A percentile compares a stretch with the other conserved stretches of the same genome.
phyloP scores from a whole-genome alignment of 2,888 invertebrate genomes.

The Perizoma flavofasciatum region DNA sequence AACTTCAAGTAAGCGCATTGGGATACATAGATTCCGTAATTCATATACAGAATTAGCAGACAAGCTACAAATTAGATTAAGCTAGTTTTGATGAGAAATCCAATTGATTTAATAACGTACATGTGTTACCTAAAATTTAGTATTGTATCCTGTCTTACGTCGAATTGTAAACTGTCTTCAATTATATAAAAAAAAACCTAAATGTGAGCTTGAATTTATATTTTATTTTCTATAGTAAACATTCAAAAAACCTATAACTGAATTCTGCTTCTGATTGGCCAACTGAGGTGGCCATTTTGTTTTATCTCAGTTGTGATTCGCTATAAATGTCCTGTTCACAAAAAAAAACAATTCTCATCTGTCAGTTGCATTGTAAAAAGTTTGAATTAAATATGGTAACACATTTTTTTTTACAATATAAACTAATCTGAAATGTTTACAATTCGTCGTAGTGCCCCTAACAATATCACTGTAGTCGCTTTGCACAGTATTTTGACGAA shows the following conservation, averaged over 20 bases:
- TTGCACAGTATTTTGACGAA: slow-evolving; percentile 79
- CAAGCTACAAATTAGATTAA: slow-evolving; percentile 10
- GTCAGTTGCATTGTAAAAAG: too few relatives aligned
- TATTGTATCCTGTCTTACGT: slow-evolving; percentile 14
- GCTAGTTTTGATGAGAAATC: slow-evolving; percentile 10
- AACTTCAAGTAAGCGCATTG: slow-evolving; percentile 12
- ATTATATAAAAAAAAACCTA: not conserved
- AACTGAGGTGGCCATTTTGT: too few relatives aligned
- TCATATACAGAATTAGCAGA: slow-evolving; percentile 10
- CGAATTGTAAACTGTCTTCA: slow-evolving; percentile 16
- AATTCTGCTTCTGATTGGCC: too few relatives aligned
- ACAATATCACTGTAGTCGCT: slow-evolving; percentile 65
- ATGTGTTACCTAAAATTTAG: slow-evolving; percentile 9
- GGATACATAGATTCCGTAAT: slow-evolving; percentile 10
- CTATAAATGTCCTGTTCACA: too few relatives aligned
- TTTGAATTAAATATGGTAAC: too few relatives aligned
- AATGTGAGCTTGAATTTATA: not conserved
- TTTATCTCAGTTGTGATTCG: too few relatives aligned
- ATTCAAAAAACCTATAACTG: too few relatives aligned
- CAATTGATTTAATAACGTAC: slow-evolving; percentile 8
- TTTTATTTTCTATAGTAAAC: too few relatives aligned
- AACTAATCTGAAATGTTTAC: slow-evolving; percentile 14
- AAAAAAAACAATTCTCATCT: too few relatives aligned
- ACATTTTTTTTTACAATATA: not conserved
- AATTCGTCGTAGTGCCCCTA: slow-evolving; percentile 36